Base-by-base conservation (phyloP, 2,888 invertebrate species). In the Melipona beecheii region DNA sequence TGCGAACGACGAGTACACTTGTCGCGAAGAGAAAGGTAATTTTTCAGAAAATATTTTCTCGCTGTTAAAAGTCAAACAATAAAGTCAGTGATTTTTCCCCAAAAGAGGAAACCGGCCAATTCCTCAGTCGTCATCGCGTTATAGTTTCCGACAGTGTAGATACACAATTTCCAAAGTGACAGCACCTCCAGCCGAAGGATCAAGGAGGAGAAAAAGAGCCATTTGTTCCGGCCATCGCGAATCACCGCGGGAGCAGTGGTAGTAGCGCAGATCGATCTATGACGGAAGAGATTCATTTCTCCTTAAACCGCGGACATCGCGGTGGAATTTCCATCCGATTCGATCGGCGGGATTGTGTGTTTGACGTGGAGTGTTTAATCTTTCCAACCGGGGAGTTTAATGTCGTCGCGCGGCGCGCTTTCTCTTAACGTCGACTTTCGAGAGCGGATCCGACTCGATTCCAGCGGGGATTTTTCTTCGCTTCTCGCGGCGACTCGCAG, bases 341-440 rank as follows among this genome's bases (percentile, higher is more conserved):
- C 69, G 66, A 73, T 80, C 81, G 64, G 73, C 74, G 69, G 64
- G 62, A 81, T 69, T 80, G 68, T 73, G 81, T 64, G 73, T 81
- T 74, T 81, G 81, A 81, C 81, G 36, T 58, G n/a, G 69, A 80
- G 81, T 80, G 81, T 81, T 81, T 81, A 81, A 81, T 81, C 81
- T 81, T 81, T 69, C 81, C 56, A 56, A 17, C 31, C 50, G 65
- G 65, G 9, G 65, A 52, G 65, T 78, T 80, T 80, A 78, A 80
- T 60, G 81, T 81, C 81, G 69, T 31, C 62, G 81, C 50, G 17
- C 50, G 17, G 56, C 49, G 24, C 54, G 62, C 62, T 77, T 71
- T 71, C 77, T 68, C 56, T 73, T 56, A 60, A 36, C 81, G 69
- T 60, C 56, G 70, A 52, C 78, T 65, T 64, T 74, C 62, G 11